Evolutionary conservation across 2,113 vertebrate genomes (phyloP).

Genomic region (Poicephalus gulielmi): DNA sequence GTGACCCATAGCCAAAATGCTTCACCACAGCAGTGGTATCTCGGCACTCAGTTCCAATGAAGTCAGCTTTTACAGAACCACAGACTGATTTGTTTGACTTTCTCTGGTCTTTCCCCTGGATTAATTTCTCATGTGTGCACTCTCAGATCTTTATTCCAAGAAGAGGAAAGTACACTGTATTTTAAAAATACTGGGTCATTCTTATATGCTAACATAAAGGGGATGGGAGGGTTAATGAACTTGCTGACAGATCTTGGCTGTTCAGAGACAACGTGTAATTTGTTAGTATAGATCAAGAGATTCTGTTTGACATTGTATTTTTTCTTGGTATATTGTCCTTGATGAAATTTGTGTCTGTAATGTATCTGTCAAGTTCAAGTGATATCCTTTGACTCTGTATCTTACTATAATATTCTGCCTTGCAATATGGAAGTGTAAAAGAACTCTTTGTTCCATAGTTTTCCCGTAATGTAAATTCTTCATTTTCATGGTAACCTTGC

Average conservation of each 20-base stretch:
- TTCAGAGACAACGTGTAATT: not conserved
- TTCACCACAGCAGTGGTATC: not conserved
- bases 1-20: not conserved
- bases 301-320: not conserved
- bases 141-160: not conserved
- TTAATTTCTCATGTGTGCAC: not conserved
- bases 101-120: not conserved
- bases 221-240: not conserved
- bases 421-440: conserved; percentile 5
- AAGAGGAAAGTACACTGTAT: not conserved
- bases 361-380: not conserved
- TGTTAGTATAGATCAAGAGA: not conserved
- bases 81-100: not conserved
- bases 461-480: conserved; percentile 24
- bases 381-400: not conserved
- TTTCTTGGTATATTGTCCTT: not conserved
- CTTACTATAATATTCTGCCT: conserved; percentile 6
- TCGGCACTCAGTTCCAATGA: not conserved
- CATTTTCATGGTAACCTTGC: conserved; percentile 6
- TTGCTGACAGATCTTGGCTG: not conserved
- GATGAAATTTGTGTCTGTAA: not conserved
- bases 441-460: conserved; percentile 34
- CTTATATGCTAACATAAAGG: not conserved
- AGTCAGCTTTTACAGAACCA: not conserved
- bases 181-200: not conserved